phyloP scores from a whole-genome alignment of 2,113 vertebrate genomes.

The Engraulis encrasicolus region DNA sequence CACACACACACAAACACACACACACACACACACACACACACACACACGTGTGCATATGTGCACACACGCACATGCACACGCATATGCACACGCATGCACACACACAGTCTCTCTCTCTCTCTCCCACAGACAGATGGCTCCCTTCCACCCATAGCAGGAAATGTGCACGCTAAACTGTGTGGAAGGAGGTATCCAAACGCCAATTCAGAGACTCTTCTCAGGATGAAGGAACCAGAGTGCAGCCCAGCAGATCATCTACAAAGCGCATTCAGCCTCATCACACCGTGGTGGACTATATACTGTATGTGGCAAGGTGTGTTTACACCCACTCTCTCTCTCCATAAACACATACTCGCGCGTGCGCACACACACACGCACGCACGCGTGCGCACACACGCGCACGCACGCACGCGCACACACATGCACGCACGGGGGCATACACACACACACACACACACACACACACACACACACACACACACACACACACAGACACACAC shows the following conservation, averaged over 20 bases:
- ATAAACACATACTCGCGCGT: neutral
- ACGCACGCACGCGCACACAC: too few species aligned
- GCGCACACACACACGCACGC: neutral
- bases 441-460: too few species aligned
- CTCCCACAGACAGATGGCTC: neutral
- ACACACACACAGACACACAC: neutral
- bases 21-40: conserved; percentile 17
- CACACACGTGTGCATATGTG: neutral
- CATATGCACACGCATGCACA: conserved; percentile 30
- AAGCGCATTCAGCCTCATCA: neutral
- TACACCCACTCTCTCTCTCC: neutral
- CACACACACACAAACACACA: neutral
- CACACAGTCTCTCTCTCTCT: conserved; percentile 22
- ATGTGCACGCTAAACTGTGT: neutral
- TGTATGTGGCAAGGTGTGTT: neutral
- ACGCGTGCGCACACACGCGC: too few species aligned
- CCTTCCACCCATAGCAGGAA: neutral
- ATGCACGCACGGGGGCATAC: too few species aligned
- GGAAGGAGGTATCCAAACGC: neutral
- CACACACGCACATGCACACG: conserved; percentile 7
- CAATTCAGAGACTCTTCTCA: neutral
- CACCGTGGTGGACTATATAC: neutral
- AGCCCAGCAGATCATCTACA: neutral
- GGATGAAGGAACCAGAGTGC: neutral
- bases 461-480: neutral